Percentiles rank a stretch among this genome's conserved stretches.
Conservation (phyloP, 2,113 vertebrate species). For the Chloropsis hardwickii region DNA sequence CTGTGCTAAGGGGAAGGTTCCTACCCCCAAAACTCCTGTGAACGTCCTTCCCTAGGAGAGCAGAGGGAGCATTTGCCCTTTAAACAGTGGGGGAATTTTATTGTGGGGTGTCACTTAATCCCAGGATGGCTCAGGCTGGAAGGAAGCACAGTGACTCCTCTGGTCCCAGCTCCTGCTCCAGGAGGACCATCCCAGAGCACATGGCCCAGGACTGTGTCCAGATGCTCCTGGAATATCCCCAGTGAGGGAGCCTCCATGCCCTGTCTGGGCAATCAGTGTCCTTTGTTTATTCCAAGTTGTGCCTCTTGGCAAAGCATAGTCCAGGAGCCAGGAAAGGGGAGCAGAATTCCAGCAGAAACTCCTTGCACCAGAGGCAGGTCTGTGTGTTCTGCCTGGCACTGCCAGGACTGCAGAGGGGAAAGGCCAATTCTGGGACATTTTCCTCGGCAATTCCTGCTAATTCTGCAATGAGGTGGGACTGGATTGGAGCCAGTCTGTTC, state of each 20-base stretch:
- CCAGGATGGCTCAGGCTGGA: background rate
- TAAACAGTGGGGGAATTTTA: background rate
- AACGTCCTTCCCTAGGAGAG: background rate
- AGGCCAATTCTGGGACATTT: background rate
- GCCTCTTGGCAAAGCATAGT: background rate
- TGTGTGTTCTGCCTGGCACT: background rate
- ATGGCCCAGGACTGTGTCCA: accelerated
- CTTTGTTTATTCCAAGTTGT: background rate
- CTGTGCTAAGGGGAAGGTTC: too few relatives aligned
- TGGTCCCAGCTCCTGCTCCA: background rate
- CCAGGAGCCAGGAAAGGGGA: background rate
- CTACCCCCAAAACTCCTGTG: background rate
- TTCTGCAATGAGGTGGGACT: too few relatives aligned
- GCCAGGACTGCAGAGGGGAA: background rate
- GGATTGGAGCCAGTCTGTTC: too few relatives aligned
- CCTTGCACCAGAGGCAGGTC: background rate
- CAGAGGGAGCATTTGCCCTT: background rate
- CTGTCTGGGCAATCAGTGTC: background rate
- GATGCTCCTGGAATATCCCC: background rate
- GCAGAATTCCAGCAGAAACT: background rate
- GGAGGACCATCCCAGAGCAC: background rate
- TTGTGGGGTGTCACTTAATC: background rate
- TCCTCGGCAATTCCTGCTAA: background rate
- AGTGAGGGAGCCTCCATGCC: accelerated
- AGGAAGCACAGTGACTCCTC: background rate